These are phyloP conservation scores for Myotis myotis DNA, from an alignment of 2,797 vertebrate species.

Conservation along the genomic window DNA sequence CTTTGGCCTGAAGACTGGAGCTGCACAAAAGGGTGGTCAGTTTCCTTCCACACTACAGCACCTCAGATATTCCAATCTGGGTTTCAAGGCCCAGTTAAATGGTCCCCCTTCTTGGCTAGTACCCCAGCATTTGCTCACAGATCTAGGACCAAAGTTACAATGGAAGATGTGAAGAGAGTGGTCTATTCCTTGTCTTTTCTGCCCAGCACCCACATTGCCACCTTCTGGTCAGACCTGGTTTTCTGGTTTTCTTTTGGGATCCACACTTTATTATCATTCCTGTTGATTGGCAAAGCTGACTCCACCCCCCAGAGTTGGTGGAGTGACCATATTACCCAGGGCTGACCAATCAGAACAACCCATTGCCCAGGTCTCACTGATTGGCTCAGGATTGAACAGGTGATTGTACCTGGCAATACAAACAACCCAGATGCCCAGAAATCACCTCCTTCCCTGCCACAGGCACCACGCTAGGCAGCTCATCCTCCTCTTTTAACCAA, in stretches of 20 bases:
- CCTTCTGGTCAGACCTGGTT: too few relatives aligned
- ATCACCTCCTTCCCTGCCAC: not conserved
- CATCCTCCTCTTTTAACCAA: not conserved
- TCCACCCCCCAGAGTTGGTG: not conserved
- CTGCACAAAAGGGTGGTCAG: not conserved
- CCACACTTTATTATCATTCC: not conserved
- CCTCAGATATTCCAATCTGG: too few relatives aligned
- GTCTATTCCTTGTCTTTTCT: not conserved
- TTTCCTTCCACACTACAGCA: not conserved
- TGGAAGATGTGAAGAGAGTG: not conserved
- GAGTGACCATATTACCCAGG: not conserved
- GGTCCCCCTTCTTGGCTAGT: not conserved
- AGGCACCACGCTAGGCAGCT: accelerated
- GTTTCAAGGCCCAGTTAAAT: not conserved
- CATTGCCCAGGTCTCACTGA: not conserved
- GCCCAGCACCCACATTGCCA: too few relatives aligned
- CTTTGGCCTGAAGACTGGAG: not conserved
- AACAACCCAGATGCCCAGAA: accelerated
- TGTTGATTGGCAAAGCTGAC: not conserved
- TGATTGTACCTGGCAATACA: not conserved
- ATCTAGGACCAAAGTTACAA: not conserved
- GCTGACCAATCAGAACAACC: not conserved
- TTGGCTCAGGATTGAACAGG: not conserved
- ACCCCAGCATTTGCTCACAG: not conserved
- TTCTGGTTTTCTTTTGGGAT: not conserved